These are phyloP conservation scores for Callimorpha dominula DNA, from an alignment of 2,888 invertebrate species.

Conservation along the genomic window DNA sequence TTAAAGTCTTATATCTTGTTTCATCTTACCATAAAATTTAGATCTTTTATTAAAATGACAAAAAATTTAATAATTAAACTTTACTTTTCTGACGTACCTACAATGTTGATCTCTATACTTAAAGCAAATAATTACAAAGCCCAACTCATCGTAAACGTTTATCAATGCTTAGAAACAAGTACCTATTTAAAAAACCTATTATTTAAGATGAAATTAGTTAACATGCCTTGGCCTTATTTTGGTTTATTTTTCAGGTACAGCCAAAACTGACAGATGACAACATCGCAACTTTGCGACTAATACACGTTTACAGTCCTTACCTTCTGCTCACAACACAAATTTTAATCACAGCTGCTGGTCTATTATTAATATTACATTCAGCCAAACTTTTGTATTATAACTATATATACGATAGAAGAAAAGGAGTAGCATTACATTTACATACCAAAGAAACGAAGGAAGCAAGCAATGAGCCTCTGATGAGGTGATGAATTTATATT, in stretches of 20 bases:
- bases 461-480: conserved; percentile 32
- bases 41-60: no score
- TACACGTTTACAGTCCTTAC: conserved; percentile 55
- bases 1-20: no score
- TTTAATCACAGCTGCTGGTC: conserved; percentile 21
- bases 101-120: no score
- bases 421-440: conserved; percentile 8
- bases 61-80: no score
- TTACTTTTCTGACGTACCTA: no score
- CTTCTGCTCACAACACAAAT: conserved; percentile 47
- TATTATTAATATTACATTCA: conserved; percentile 34
- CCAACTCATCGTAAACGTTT: no score
- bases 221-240: neutral
- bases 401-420: conserved; percentile 31
- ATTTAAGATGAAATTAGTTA: neutral
- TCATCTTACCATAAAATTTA: no score
- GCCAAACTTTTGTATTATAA: conserved; percentile 35
- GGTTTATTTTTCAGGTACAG: conserved; percentile 57
- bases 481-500: conserved; percentile 11
- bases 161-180: no score
- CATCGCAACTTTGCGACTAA: conserved; percentile 38
- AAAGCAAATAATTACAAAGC: no score
- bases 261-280: conserved; percentile 53
- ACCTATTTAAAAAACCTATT: neutral
- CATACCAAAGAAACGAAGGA: conserved; percentile 23